Evolutionary conservation across 2,113 vertebrate genomes (phyloP).

Genomic region (Saguinus midas): DNA sequence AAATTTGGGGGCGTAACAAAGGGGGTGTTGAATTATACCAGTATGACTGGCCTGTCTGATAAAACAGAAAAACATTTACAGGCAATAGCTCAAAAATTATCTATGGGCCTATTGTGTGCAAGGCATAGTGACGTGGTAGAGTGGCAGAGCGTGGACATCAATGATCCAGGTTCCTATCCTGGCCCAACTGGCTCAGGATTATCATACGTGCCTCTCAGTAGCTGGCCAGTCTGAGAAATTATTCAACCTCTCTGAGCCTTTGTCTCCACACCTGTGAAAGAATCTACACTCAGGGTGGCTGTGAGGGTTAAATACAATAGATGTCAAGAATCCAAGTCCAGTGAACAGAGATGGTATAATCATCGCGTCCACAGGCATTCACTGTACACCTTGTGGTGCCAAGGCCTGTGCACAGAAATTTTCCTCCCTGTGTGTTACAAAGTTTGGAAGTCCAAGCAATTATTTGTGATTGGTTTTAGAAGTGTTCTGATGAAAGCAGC

Average conservation of each 20-base stretch:
- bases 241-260: background rate
- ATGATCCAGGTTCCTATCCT: background rate
- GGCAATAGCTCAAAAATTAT: background rate
- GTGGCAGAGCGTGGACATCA: background rate
- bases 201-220: background rate
- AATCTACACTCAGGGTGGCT: background rate
- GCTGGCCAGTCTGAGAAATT: background rate
- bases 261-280: background rate
- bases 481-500: background rate
- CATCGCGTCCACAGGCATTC: fast-evolving
- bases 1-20: background rate
- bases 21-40: background rate
- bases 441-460: background rate
- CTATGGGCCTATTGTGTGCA: background rate
- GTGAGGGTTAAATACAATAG: background rate
- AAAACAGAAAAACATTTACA: background rate
- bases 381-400: background rate
- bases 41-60: background rate
- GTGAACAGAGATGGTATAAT: background rate
- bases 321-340: background rate
- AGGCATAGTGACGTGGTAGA: background rate
- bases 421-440: background rate
- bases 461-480: background rate
- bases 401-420: background rate
- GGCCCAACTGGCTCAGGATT: background rate